Conservation (phyloP, 2,888 invertebrate genomes). For the Chesias legatella region DNA sequence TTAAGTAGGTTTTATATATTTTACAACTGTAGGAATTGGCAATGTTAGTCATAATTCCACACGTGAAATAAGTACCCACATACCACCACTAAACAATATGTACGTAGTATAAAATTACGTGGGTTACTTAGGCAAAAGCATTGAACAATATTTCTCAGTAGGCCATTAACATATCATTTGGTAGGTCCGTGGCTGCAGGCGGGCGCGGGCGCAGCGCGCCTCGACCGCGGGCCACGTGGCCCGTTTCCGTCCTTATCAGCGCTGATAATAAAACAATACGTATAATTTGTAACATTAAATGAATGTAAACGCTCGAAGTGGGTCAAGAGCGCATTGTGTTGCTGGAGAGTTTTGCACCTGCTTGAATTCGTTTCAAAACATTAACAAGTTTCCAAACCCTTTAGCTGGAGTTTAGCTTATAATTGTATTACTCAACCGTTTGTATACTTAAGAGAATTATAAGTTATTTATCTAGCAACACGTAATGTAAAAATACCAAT, state of each 20-base stretch:
- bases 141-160: constrained; percentile 59
- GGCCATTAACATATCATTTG: constrained; percentile 69
- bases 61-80: too few relatives aligned
- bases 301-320: constrained; percentile 24
- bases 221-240: constrained; percentile 37
- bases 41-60: too few relatives aligned
- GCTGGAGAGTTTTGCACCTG: constrained; percentile 15
- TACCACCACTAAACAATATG: too few relatives aligned
- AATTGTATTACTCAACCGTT: too few relatives aligned
- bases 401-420: neutral
- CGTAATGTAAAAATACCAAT: too few relatives aligned
- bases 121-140: constrained; percentile 29
- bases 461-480: too few relatives aligned
- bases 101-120: constrained; percentile 29
- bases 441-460: too few relatives aligned
- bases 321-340: constrained; percentile 25
- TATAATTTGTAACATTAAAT: constrained; percentile 26
- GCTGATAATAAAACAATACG: constrained; percentile 30
- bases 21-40: too few relatives aligned
- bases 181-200: constrained; percentile 43
- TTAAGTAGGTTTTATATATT: too few relatives aligned
- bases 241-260: constrained; percentile 25
- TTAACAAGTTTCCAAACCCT: constrained; percentile 19
- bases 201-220: constrained; percentile 33
- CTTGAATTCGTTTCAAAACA: constrained; percentile 19